A percentile compares a stretch with the other conserved stretches of the same genome.
These are phyloP conservation scores for Cetonia aurata DNA, from an alignment of 2,888 invertebrate genomes.

Conservation along the genomic window DNA sequence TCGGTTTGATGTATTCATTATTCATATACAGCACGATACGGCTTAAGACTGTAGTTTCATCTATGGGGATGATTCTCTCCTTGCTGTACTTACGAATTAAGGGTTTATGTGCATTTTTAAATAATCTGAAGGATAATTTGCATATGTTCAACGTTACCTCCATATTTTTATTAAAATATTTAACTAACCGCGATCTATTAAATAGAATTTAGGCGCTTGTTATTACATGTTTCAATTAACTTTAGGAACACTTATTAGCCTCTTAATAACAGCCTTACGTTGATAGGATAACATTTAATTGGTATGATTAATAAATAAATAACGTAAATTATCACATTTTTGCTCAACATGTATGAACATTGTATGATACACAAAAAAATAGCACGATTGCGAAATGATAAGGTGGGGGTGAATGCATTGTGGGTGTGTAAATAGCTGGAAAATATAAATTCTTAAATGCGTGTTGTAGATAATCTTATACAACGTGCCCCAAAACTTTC, in stretches of 20 bases:
- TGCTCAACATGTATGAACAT: background rate
- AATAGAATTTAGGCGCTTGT: background rate
- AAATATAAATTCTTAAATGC: no score
- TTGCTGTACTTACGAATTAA: constrained; percentile 15
- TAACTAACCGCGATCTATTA: background rate
- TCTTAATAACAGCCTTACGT: background rate
- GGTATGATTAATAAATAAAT: background rate
- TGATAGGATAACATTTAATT: background rate
- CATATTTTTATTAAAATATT: constrained; percentile 10
- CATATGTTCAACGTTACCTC: constrained; percentile 7
- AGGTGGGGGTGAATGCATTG: background rate
- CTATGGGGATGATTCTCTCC: constrained; percentile 34
- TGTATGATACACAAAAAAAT: background rate
- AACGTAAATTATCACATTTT: constrained; percentile 6
- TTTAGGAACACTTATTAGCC: background rate
- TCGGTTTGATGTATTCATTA: constrained; percentile 33
- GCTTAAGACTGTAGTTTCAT: constrained; percentile 48
- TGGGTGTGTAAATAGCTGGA: no score
- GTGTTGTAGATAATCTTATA: no score
- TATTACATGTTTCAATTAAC: background rate
- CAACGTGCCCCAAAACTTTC: no score
- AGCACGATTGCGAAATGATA: background rate
- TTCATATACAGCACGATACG: constrained; percentile 48
- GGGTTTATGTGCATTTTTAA: constrained; percentile 6
- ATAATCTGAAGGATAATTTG: background rate